Conservation (phyloP, 35 echinoderm and acorn worm genomes). For the Eucidaris tribuloides region DNA sequence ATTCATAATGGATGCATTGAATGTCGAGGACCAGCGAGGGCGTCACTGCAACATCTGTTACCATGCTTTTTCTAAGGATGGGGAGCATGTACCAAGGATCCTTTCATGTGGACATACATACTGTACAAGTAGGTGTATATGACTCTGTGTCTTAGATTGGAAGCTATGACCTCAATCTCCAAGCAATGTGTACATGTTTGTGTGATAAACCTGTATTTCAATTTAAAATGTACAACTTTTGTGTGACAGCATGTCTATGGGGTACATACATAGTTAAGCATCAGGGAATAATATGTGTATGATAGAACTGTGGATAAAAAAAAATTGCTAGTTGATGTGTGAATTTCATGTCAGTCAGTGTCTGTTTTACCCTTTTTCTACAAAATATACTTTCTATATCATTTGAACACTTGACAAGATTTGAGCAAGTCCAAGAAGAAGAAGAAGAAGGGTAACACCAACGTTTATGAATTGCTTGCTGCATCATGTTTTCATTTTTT, state of each 20-base stretch:
- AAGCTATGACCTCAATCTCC: too few species aligned
- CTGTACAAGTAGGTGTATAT: slow-evolving; percentile 61
- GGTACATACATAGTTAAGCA: too few species aligned
- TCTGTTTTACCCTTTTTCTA: background rate
- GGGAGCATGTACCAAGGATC: slow-evolving; percentile 37
- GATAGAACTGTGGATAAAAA: too few species aligned
- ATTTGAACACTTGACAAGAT: background rate
- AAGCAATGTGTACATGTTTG: too few species aligned
- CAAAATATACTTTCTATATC: background rate
- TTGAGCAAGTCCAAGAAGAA: background rate
- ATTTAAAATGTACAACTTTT: too few species aligned
- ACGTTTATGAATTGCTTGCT: background rate
- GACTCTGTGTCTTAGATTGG: too few species aligned
- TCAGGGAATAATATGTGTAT: too few species aligned
- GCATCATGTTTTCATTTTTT: background rate
- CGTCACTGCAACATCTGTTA: slow-evolving; percentile 60
- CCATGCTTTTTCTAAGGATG: slow-evolving; percentile 44
- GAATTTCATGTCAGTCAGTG: background rate
- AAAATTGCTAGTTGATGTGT: too few species aligned
- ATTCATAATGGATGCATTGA: background rate
- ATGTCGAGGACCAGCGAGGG: slow-evolving; percentile 53
- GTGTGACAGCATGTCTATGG: too few species aligned
- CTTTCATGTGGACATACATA: slow-evolving; percentile 64
- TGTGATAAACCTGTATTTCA: too few species aligned
- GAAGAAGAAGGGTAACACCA: background rate